phyloP scores from a whole-genome alignment of 2,888 invertebrate species.

The Acrobasis suavella region DNA sequence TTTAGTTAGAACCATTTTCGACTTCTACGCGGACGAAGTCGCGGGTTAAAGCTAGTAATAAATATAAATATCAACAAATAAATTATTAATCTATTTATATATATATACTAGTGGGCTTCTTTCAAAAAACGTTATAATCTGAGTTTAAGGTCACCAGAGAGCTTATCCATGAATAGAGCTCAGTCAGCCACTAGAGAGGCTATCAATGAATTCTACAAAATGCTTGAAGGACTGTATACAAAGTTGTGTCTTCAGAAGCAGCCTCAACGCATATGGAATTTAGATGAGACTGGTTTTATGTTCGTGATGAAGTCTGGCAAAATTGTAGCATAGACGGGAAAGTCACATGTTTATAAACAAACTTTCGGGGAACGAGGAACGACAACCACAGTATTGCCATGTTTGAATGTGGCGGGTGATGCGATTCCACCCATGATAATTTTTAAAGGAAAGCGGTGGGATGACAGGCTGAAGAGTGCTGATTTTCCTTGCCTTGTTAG shows the following conservation, averaged over 20 bases:
- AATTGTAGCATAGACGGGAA: not conserved
- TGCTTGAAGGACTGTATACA: not conserved
- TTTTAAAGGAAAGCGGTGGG: not conserved
- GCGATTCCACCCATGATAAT: conserved; percentile 2
- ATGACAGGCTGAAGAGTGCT: not conserved
- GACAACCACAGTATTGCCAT: not conserved
- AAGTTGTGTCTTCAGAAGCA: not conserved
- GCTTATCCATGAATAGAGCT: conserved; percentile 6
- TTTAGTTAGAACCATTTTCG: too few relatives aligned
- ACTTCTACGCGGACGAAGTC: too few relatives aligned
- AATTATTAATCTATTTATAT: too few relatives aligned
- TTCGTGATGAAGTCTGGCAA: not conserved
- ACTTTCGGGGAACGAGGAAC: not conserved
- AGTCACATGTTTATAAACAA: not conserved
- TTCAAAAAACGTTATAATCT: conserved; percentile 4
- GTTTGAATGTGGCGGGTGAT: not conserved
- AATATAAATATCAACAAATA: too few relatives aligned
- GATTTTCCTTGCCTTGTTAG: not conserved
- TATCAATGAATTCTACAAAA: conserved; percentile 12
- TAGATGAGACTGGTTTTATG: not conserved
- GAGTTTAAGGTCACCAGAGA: conserved; percentile 8
- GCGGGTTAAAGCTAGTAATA: too few relatives aligned
- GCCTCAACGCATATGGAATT: not conserved
- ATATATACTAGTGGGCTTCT: not conserved
- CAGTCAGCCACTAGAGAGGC: conserved; percentile 16